Evolutionary conservation across 2,113 vertebrate genomes (phyloP), one percentile per base, ranked within the genome.

Genomic region (Tamias sibiricus): DNA sequence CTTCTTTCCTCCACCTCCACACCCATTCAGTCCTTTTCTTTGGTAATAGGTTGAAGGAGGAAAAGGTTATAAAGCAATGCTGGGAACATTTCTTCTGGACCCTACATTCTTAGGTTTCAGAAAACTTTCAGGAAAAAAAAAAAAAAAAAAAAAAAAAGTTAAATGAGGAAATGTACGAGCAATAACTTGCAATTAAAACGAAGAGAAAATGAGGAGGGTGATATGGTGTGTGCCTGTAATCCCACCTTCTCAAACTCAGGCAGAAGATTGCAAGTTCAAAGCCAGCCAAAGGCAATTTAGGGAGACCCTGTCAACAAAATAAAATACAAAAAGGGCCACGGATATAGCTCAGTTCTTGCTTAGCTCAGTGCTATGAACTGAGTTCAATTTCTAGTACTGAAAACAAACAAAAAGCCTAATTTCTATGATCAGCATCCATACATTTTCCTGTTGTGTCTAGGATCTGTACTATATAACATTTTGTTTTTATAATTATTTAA

Each of bases 41-140:
- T 91, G 62, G 74, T 94, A 95, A 97, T 97, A 57, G 66, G 75
- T 54, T 87, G 40, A 24, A 24, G 30, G 80, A 59, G 66, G 20
- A 83, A 92, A 96, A 87, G 89, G 75, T 81, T 97, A 97, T 62
- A 97, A 87, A 98, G 72, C 59, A 92, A 76, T 64, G 82, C 92
- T 76, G 81, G 74, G 86, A 95, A 98, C 97, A 98, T 87, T 98
- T 79, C 64, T 97, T 95, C 64, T 83, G 72, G 22, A 98, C 86
- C 12, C 95, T 97, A 89, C 68, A 79, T 93, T 98, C 69, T 91
- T 95, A 82, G 71, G 93, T 95, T 98, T 91, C 89, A 95, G 82
- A 98, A 98, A 97, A 97, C 68, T 93, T 76, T 83, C 96, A 97
- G 93, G 94, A n/a, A 97, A 97, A 95, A 69, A 97, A 59, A 96